These are phyloP conservation scores for Megalops cyprinoides DNA, from an alignment of 2,797 vertebrate genomes.

Conservation along the genomic window DNA sequence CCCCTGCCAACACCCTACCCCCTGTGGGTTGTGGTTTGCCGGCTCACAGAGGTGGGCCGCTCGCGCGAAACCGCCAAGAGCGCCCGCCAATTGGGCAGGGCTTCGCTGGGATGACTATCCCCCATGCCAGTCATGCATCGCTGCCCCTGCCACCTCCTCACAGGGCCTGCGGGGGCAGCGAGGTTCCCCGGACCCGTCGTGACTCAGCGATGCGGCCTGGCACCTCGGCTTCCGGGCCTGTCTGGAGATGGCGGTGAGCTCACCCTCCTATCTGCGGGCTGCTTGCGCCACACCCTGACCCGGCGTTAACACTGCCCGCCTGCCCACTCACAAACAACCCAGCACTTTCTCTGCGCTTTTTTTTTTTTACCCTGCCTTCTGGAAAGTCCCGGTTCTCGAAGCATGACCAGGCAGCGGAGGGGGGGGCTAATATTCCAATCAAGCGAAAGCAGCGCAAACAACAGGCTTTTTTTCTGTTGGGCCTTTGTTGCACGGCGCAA, in stretches of 20 bases:
- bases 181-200: neutral
- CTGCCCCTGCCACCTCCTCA: too few species aligned
- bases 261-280: conserved; percentile 6
- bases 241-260: conserved; percentile 5
- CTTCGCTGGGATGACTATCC: too few species aligned
- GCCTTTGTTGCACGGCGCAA: neutral
- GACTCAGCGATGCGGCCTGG: conserved; percentile 12
- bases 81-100: too few species aligned
- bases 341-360: neutral
- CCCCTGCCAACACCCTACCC: too few species aligned
- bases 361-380: neutral
- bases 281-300: neutral
- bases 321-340: neutral
- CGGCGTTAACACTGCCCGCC: neutral
- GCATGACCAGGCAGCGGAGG: too few species aligned
- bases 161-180: too few species aligned
- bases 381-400: neutral
- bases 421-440: neutral
- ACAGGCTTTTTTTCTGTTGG: neutral
- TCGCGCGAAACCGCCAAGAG: too few species aligned
- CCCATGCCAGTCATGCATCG: too few species aligned
- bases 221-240: conserved; percentile 6
- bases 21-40: too few species aligned
- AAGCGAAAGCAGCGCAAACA: neutral
- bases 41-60: too few species aligned